phyloP scores from a whole-genome alignment of 2,888 invertebrate species.

The Hybos culiciformis region DNA sequence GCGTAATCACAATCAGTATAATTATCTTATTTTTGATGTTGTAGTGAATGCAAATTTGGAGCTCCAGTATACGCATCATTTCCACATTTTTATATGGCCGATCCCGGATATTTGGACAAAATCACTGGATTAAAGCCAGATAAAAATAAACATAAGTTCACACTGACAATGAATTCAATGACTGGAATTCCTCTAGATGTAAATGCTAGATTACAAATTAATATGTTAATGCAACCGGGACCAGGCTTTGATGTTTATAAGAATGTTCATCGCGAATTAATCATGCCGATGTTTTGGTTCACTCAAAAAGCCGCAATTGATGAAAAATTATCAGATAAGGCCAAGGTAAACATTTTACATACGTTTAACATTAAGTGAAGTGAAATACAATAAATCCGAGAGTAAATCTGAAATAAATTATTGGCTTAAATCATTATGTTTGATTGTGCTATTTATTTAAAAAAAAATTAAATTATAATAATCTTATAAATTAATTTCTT shows the following conservation, averaged over 20 bases:
- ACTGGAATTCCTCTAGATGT: constrained; percentile 67
- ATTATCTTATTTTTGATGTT: no score
- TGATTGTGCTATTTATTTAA: not conserved
- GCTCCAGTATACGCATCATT: constrained; percentile 73
- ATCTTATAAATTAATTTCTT: constrained; percentile 1
- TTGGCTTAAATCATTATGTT: not conserved
- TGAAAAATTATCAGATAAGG: constrained; percentile 39
- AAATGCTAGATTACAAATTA: constrained; percentile 64
- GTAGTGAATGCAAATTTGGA: constrained; percentile 57
- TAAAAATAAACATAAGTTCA: constrained; percentile 49
- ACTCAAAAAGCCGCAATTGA: constrained; percentile 48
- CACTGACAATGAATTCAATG: constrained; percentile 54
- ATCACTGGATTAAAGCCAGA: constrained; percentile 55
- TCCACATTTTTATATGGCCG: constrained; percentile 69
- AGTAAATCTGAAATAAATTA: not conserved
- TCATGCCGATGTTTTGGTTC: constrained; percentile 68
- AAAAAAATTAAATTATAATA: not conserved
- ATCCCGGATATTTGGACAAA: constrained; percentile 46
- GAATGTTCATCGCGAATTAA: constrained; percentile 37
- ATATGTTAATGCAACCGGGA: constrained; percentile 44
- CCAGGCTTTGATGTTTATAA: constrained; percentile 39
- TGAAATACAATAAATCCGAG: not conserved
- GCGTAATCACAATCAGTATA: no score
- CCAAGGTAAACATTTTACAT: constrained; percentile 21
- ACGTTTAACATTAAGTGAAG: not conserved